Conservation (phyloP, 2,113 vertebrate species). For the Lepus timidus region DNA sequence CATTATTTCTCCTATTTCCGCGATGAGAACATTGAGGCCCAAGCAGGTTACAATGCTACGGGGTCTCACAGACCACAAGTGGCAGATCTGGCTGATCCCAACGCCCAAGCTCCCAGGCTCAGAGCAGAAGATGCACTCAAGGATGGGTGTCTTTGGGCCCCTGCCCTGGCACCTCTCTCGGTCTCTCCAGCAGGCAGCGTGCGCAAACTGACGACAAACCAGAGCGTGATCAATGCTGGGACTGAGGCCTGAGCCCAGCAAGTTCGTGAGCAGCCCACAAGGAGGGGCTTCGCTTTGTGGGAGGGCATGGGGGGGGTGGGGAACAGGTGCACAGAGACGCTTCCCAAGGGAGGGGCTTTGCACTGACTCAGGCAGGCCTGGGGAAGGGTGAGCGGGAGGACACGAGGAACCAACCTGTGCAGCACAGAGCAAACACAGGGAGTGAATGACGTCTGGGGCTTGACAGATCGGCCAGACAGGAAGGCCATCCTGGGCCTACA, state of each 20-base stretch:
- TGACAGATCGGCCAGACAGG: accelerated
- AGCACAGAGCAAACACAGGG: background rate
- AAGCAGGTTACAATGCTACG: background rate
- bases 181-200: background rate
- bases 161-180: background rate
- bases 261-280: background rate
- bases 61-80: background rate
- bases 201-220: background rate
- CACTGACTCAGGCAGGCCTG: background rate
- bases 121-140: background rate
- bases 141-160: accelerated
- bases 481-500: accelerated
- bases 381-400: too few species aligned
- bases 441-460: background rate
- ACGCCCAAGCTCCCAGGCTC: accelerated
- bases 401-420: accelerated
- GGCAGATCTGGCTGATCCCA: too few species aligned
- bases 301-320: too few species aligned
- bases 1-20: background rate
- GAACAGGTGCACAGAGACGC: background rate
- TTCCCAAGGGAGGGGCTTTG: background rate
- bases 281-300: background rate
- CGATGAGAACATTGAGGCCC: background rate
- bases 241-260: background rate
- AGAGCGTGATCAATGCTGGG: background rate